These are phyloP conservation scores for Cephus cinctus DNA, from an alignment of 1,140 invertebrate species.

Conservation along the genomic window DNA sequence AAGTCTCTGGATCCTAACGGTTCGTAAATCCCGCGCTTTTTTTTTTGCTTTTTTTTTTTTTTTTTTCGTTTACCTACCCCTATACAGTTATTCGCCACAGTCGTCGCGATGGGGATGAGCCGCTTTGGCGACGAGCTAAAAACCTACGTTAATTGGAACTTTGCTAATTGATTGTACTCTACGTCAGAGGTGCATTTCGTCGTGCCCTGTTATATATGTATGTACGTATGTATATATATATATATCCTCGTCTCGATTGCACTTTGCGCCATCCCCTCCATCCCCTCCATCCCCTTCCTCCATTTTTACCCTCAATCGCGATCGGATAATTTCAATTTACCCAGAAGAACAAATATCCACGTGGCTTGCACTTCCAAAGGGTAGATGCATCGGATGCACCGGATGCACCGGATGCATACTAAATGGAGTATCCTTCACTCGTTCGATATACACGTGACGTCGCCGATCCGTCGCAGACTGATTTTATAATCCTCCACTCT, in stretches of 20 bases:
- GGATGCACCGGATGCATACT: too few species aligned
- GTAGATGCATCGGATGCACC: too few species aligned
- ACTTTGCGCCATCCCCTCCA: not conserved
- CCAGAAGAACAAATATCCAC: too few species aligned
- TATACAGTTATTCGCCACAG: too few species aligned
- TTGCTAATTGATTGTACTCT: slow-evolving; percentile 51
- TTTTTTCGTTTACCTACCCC: too few species aligned
- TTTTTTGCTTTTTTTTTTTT: not conserved
- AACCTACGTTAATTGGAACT: slow-evolving; percentile 43
- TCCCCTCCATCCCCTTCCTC: not conserved
- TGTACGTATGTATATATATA: slow-evolving; percentile 14
- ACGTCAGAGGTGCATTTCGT: slow-evolving; percentile 44
- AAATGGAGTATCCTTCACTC: too few species aligned
- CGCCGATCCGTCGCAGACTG: too few species aligned
- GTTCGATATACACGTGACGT: too few species aligned
- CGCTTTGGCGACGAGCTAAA: not conserved
- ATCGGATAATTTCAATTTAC: too few species aligned
- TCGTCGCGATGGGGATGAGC: too few species aligned
- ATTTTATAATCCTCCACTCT: too few species aligned
- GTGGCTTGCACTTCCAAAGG: too few species aligned
- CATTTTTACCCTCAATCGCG: not conserved
- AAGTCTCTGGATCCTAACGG: slow-evolving; percentile 1
- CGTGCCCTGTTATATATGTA: slow-evolving; percentile 19
- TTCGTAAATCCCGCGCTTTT: slow-evolving; percentile 1
- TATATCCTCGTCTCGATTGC: slow-evolving; percentile 29